A percentile compares a stretch with the other conserved stretches of the same genome.
Evolutionary conservation across 2,113 vertebrate genomes (phyloP).

Genomic region (Pelecanoides urinatrix): DNA sequence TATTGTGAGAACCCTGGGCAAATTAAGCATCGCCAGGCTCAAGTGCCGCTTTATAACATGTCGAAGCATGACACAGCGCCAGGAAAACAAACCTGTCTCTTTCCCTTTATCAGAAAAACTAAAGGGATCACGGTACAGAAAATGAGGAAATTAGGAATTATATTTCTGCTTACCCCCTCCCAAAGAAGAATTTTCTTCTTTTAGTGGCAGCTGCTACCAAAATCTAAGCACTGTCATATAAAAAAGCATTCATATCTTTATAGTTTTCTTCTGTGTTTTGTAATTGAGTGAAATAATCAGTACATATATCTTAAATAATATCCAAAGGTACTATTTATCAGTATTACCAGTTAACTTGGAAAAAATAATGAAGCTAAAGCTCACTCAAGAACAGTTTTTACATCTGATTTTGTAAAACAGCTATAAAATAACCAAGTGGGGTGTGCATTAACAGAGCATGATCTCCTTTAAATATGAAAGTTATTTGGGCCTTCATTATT

Average conservation of each 20-base stretch:
- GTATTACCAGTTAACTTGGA: neutral
- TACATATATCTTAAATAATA: no score
- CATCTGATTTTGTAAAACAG: neutral
- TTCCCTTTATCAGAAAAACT: neutral
- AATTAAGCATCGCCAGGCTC: neutral
- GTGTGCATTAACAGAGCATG: no score
- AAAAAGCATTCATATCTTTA: no score
- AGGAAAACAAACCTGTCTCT: neutral
- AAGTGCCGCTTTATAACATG: neutral
- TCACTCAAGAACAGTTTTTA: neutral
- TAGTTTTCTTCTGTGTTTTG: neutral
- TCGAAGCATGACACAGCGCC: neutral
- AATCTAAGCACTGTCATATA: neutral
- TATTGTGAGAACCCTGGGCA: neutral
- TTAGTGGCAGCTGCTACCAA: neutral
- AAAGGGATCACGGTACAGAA: neutral
- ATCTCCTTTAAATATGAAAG: neutral
- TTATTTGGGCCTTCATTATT: neutral
- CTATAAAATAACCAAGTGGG: neutral
- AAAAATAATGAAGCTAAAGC: neutral
- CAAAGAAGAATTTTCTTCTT: neutral
- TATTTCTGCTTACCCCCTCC: neutral
- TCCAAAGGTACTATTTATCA: neutral
- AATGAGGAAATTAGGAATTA: neutral
- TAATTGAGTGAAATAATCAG: neutral